These are phyloP conservation scores for Dynastes grantii DNA, from an alignment of 2,888 invertebrate species.

Conservation along the genomic window DNA sequence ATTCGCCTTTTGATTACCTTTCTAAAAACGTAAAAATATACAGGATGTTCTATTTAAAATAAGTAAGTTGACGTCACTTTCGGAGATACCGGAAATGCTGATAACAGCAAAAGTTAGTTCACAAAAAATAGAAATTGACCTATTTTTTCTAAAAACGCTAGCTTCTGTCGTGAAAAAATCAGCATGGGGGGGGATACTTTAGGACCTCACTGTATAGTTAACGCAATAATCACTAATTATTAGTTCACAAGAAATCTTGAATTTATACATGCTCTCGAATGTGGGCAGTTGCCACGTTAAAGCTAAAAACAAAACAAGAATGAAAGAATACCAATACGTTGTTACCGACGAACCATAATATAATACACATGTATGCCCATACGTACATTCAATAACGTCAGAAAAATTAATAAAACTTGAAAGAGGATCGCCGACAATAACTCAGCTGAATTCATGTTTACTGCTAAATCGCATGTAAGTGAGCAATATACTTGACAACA, in stretches of 20 bases:
- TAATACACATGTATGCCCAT: slow-evolving; percentile 36
- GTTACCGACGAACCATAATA: slow-evolving; percentile 28
- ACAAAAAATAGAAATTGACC: no score
- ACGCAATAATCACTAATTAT: no score
- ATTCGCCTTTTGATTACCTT: no score
- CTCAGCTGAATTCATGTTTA: slow-evolving; percentile 65
- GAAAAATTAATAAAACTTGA: slow-evolving; percentile 63
- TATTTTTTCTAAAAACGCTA: no score
- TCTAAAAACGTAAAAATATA: no score
- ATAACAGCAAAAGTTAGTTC: no score
- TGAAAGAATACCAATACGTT: background rate
- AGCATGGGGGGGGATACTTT: no score
- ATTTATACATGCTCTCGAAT: background rate
- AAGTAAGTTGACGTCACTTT: no score
- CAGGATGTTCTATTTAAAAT: no score
- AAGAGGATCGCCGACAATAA: slow-evolving; percentile 62
- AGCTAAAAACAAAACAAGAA: background rate
- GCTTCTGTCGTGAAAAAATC: no score
- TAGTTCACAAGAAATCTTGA: background rate
- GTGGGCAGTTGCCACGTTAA: slow-evolving; percentile 5
- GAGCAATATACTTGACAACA: slow-evolving; percentile 62
- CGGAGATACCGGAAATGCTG: no score
- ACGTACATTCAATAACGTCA: slow-evolving; percentile 44
- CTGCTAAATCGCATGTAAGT: slow-evolving; percentile 66
- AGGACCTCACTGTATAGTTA: no score